Evolutionary conservation across 2,888 invertebrate species (phyloP).

Genomic region (Nemapogon koenigi): DNA sequence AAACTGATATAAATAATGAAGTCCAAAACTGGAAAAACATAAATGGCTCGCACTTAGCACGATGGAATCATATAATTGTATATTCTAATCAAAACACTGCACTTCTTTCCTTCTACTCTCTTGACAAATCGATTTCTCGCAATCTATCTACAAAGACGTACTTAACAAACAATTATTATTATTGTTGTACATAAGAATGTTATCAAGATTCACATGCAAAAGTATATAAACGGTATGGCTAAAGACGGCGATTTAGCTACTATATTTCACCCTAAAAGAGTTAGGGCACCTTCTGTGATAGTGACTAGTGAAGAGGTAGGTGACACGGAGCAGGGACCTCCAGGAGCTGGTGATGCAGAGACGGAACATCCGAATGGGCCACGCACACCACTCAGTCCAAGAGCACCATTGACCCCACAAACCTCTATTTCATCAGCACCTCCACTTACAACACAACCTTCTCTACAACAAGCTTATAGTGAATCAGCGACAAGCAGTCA

Average conservation of each 20-base stretch:
- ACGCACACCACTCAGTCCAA: slow-evolving; percentile 49
- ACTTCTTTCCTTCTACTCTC: no score
- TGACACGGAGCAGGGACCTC: slow-evolving; percentile 39
- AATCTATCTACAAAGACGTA: no score
- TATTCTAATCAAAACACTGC: no score
- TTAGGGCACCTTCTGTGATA: slow-evolving; percentile 72
- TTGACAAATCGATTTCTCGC: no score
- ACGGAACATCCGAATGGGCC: slow-evolving; percentile 51
- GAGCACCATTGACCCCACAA: slow-evolving; percentile 51
- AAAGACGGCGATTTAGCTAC: slow-evolving; percentile 80
- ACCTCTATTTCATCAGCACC: slow-evolving; percentile 56
- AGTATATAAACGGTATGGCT: slow-evolving; percentile 63
- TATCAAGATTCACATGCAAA: no score
- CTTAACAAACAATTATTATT: no score
- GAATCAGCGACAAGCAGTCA: slow-evolving; percentile 68
- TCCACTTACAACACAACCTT: slow-evolving; percentile 51
- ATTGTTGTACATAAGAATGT: no score
- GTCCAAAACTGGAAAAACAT: no score
- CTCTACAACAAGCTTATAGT: slow-evolving; percentile 52
- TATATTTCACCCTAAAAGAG: slow-evolving; percentile 79
- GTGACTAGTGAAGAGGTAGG: slow-evolving; percentile 70
- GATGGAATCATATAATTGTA: no score
- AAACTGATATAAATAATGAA: no score
- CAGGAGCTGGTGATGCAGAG: slow-evolving; percentile 26
- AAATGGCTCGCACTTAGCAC: no score